phyloP scores from a whole-genome alignment of 2,113 vertebrate species.

The Austrofundulus limnaeus region DNA sequence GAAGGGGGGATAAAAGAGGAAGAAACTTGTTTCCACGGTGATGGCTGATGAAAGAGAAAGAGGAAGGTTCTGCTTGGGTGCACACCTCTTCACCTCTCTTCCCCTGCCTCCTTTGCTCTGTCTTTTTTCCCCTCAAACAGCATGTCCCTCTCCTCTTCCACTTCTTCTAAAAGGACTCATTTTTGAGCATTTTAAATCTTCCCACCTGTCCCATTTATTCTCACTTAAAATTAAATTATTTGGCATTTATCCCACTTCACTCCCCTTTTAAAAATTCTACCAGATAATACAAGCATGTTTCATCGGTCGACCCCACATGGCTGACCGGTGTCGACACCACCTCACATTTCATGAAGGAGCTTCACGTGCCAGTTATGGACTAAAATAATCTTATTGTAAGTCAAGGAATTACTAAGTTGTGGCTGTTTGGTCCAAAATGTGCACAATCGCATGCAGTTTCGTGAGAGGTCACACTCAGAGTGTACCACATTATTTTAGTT shows the following conservation, averaged over 20 bases:
- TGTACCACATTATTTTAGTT: too few species aligned
- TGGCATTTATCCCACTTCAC: constrained; percentile 14
- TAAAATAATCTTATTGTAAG: too few species aligned
- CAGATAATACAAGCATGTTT: constrained; percentile 1
- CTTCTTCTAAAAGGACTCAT: constrained; percentile 32
- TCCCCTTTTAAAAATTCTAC: background rate
- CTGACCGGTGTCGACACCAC: too few species aligned
- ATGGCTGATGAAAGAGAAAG: constrained; percentile 73
- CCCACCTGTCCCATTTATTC: constrained; percentile 19
- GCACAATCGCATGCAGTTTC: too few species aligned
- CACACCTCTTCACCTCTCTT: constrained; percentile 51
- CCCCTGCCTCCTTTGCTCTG: background rate
- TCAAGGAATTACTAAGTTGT: too few species aligned
- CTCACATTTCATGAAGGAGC: too few species aligned
- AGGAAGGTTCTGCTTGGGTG: constrained; percentile 73
- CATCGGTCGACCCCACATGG: background rate
- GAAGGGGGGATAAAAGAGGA: constrained; percentile 18
- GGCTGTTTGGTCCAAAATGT: too few species aligned
- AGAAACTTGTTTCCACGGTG: constrained; percentile 70
- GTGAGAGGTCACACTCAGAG: too few species aligned
- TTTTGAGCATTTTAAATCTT: constrained; percentile 29
- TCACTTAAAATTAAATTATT: constrained; percentile 36
- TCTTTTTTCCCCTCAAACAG: constrained; percentile 32
- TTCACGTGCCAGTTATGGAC: too few species aligned
- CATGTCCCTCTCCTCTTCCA: constrained; percentile 10